Evolutionary conservation across 2,113 vertebrate species (phyloP).

Genomic region (Petroica traversi): DNA sequence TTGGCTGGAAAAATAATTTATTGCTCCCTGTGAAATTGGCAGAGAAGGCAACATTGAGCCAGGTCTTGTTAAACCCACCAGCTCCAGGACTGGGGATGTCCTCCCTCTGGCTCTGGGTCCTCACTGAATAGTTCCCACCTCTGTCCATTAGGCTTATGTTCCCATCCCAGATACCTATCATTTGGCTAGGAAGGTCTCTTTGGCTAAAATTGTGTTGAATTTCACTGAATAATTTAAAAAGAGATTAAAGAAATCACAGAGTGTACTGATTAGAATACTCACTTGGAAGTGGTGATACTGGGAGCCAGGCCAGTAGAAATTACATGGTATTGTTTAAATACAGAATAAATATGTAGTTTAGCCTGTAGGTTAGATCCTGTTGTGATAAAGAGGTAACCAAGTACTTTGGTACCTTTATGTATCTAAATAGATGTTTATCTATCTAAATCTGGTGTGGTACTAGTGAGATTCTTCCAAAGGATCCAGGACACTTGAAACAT

Average conservation of each 20-base stretch:
- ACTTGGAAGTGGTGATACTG: background rate
- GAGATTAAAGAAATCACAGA: background rate
- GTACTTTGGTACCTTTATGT: background rate
- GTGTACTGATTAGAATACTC: background rate
- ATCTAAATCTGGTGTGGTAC: background rate
- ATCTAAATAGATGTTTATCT: background rate
- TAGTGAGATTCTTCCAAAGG: background rate
- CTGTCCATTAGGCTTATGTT: background rate
- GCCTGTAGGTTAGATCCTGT: background rate
- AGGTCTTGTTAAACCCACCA: background rate
- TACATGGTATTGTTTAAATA: background rate
- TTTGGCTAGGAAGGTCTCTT: background rate
- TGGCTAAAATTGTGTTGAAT: background rate
- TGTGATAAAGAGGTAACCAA: background rate
- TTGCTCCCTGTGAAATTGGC: background rate
- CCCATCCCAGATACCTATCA: background rate
- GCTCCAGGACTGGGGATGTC: background rate
- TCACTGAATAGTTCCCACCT: background rate
- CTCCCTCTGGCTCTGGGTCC: background rate
- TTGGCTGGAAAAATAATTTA: background rate
- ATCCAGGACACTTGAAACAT: background rate
- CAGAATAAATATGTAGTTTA: background rate
- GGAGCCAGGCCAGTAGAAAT: background rate
- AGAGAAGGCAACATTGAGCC: background rate
- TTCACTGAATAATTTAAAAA: background rate